Evolutionary conservation across 2,888 invertebrate genomes (phyloP), one percentile per base, ranked within the genome.

Genomic region (Pheosia gnoma): DNA sequence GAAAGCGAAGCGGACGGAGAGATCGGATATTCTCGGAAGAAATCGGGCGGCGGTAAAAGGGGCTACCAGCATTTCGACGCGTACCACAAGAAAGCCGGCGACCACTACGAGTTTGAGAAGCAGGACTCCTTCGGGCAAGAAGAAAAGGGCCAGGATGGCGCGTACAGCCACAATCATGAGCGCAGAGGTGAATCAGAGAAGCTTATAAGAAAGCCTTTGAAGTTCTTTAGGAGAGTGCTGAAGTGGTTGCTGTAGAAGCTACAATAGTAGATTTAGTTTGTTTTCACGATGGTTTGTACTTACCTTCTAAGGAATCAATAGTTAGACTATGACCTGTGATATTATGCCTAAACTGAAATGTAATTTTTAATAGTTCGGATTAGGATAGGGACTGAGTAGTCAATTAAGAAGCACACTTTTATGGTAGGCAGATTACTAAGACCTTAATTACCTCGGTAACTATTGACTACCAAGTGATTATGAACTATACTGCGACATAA

Each of bases 61-160:
- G 96, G 96, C 0, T 96, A 96, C 90, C 96, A 96, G 83, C 95
- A 95, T 74, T 95, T 95, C 77, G 96, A 96, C 86, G 95, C 96
- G 59, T 96, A 90, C 88, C 96, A 96, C 87, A 96, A 96, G 84
- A 96, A 95, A 82, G 95, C 95, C 49, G 96, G 96, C 0, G 96
- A 96, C 84, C 94, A 95, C 79, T 96, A 96, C 84, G 96, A 96
- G 71, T 95, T 95, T 74, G 96, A 96, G 82, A 94, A 95, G 78
- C 95, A 96, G 78, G 95, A 95, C 55, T 95, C 95, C 58, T 96
- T 90, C 78, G 96, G 96, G 2, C 91, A 93, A 55, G 94, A 94
- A 13, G 87, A 93, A 13, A 93, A 88, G 39, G 90, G 83, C 4
- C 94, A 94, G 49, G 91, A 91, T 62, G 94, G 86, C 1, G 91